These are phyloP conservation scores for Anthonomus grandis DNA, from an alignment of 1,140 invertebrate species.

Conservation along the genomic window DNA sequence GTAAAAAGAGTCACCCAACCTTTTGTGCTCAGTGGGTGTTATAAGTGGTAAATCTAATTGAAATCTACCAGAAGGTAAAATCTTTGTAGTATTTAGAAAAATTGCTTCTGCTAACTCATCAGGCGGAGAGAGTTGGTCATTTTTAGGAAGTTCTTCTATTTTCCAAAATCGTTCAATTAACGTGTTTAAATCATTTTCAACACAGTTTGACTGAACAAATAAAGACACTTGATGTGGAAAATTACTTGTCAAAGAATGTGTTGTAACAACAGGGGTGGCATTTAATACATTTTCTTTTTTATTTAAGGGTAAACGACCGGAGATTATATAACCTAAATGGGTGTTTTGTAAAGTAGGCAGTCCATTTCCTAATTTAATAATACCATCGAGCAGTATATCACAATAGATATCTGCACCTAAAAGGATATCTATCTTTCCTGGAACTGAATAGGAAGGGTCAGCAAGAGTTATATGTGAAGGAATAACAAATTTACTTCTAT, in stretches of 20 bases:
- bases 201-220: neutral
- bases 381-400: neutral
- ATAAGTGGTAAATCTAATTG: conserved; percentile 8
- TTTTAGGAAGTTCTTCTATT: conserved; percentile 11
- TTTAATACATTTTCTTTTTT: too few species aligned
- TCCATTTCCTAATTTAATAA: neutral
- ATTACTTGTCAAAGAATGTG: too few species aligned
- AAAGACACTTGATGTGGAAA: neutral
- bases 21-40: neutral
- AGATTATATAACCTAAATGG: neutral
- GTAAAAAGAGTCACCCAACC: conserved; percentile 8
- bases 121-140: neutral
- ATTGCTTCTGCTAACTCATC: conserved; percentile 9
- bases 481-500: conserved; percentile 5
- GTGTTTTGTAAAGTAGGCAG: neutral
- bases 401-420: conserved; percentile 8
- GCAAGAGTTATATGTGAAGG: conserved; percentile 4
- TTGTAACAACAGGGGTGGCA: too few species aligned
- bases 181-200: neutral
- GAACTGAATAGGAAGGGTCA: neutral
- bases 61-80: neutral
- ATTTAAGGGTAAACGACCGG: neutral
- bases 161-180: conserved; percentile 15
- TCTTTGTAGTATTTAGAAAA: neutral
- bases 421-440: conserved; percentile 8